Conservation (phyloP, 2,888 invertebrate genomes). For the Camptogramma bilineatum region DNA sequence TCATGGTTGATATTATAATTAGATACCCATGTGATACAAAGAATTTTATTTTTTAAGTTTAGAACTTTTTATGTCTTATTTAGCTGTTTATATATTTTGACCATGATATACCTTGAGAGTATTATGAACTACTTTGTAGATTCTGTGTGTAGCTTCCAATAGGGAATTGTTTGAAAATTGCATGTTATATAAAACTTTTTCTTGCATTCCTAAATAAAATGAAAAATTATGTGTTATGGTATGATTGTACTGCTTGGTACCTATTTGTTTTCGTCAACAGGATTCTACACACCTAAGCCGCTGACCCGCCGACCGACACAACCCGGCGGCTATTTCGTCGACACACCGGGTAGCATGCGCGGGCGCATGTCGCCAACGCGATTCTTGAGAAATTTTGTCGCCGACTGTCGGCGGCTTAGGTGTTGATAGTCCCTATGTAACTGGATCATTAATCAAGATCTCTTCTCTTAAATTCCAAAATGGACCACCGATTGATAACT, state of each 20-base stretch:
- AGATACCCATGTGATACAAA: slow-evolving; percentile 59
- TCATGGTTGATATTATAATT: slow-evolving; percentile 32
- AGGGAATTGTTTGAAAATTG: slow-evolving; percentile 15
- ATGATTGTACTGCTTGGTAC: slow-evolving; percentile 18
- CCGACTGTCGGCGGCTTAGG: too few species aligned
- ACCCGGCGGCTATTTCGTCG: background rate
- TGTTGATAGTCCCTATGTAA: too few species aligned
- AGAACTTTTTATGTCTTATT: slow-evolving; percentile 50
- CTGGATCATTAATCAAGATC: slow-evolving; percentile 31
- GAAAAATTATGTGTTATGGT: slow-evolving; percentile 27
- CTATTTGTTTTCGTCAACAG: slow-evolving; percentile 4
- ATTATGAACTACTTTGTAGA: slow-evolving; percentile 52
- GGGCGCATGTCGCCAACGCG: too few species aligned
- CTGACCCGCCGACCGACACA: too few species aligned
- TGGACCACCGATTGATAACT: slow-evolving; percentile 41
- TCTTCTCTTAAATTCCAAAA: slow-evolving; percentile 35
- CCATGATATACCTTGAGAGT: slow-evolving; percentile 54
- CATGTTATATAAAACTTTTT: slow-evolving; percentile 10
- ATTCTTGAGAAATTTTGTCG: too few species aligned
- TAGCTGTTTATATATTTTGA: slow-evolving; percentile 54
- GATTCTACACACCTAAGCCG: too few species aligned
- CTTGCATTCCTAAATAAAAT: slow-evolving; percentile 23
- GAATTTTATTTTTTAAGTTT: slow-evolving; percentile 54
- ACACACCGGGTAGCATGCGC: too few species aligned
- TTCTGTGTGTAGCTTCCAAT: slow-evolving; percentile 6